phyloP scores from a whole-genome alignment of 1,140 invertebrate species.

The Steinernema feltiae region DNA sequence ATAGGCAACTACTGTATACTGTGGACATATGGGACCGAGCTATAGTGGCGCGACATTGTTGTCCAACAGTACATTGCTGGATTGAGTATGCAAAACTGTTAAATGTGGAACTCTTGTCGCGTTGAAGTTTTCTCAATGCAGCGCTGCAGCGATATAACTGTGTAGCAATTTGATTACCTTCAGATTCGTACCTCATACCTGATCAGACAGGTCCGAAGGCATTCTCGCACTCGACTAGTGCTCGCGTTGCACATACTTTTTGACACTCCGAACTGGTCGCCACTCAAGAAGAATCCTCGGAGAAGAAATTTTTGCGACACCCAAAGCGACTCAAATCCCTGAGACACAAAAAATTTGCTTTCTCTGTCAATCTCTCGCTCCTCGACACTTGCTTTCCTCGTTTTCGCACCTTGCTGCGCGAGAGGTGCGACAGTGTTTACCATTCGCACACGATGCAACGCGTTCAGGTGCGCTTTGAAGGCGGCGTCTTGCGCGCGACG shows the following conservation, averaged over 20 bases:
- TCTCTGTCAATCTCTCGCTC: not conserved
- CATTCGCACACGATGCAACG: not conserved
- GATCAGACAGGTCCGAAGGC: not conserved
- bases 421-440: not conserved
- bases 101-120: no score
- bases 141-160: no score
- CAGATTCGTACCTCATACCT: not conserved
- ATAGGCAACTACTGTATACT: no score
- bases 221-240: not conserved
- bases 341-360: not conserved
- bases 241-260: not conserved
- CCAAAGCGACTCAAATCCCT: not conserved
- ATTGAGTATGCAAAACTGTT: no score
- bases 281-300: not conserved
- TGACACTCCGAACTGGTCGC: not conserved
- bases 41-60: no score
- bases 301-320: not conserved
- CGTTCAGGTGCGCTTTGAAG: not conserved
- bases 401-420: constrained; percentile 4
- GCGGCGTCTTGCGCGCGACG: not conserved
- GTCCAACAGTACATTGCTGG: no score
- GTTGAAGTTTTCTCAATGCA: no score
- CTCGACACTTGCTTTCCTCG: not conserved
- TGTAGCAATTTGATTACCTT: not conserved
- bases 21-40: no score